Evolutionary conservation across 2,797 vertebrate genomes (phyloP).

Genomic region (Cyclura pinguis): DNA sequence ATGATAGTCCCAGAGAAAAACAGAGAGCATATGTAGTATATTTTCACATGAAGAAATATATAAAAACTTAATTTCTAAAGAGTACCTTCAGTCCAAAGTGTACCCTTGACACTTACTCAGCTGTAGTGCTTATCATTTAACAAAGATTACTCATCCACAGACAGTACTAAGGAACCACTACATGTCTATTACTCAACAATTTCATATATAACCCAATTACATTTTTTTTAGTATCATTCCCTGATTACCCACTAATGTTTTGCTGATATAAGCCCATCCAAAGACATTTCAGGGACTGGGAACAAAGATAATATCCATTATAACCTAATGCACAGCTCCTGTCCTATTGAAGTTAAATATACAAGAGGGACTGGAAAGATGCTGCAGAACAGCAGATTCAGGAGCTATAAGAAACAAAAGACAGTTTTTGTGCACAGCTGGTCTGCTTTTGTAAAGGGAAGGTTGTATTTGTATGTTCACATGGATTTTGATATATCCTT

Average conservation of each 20-base stretch:
- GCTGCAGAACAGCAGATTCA: conserved; percentile 74
- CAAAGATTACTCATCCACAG: conserved; percentile 75
- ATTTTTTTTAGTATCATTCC: conserved; percentile 75
- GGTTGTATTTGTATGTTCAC: background rate
- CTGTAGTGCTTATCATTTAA: conserved; percentile 76
- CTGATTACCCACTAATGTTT: conserved; percentile 78
- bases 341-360: conserved; percentile 75
- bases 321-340: conserved; percentile 72
- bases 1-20: conserved; percentile 77
- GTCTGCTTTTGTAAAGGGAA: conserved; percentile 15
- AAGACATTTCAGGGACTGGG: conserved; percentile 76
- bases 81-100: conserved; percentile 77
- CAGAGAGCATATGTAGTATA: conserved; percentile 75
- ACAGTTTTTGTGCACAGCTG: conserved; percentile 24
- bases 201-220: conserved; percentile 77
- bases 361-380: conserved; percentile 70
- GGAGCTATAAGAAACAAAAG: conserved; percentile 70
- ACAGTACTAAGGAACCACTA: conserved; percentile 69
- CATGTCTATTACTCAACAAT: conserved; percentile 74
- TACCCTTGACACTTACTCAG: conserved; percentile 71
- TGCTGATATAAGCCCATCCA: conserved; percentile 79
- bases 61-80: conserved; percentile 72
- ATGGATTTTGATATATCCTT: background rate
- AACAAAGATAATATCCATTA: conserved; percentile 73
- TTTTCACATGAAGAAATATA: conserved; percentile 70